Evolutionary conservation across 1,140 invertebrate species (phyloP).

Genomic region (Dendroctonus valens): DNA sequence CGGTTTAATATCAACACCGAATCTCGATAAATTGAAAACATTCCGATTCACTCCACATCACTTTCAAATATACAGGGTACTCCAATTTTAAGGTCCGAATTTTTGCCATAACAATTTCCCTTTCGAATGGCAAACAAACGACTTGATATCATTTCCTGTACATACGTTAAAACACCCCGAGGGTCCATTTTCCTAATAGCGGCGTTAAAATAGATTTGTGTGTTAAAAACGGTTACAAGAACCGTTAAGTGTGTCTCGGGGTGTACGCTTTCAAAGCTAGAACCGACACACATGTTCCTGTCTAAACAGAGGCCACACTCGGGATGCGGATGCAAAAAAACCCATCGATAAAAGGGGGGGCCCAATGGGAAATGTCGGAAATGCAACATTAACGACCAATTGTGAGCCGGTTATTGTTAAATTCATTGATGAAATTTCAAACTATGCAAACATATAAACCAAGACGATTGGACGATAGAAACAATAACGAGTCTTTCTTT

Average conservation of each 20-base stretch:
- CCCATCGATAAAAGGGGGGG: constrained; percentile 1
- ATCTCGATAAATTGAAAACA: too few species aligned
- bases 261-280: constrained; percentile 24
- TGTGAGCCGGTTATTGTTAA: background rate
- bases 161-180: too few species aligned
- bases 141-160: too few species aligned
- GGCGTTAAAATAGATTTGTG: constrained; percentile 20
- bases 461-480: background rate
- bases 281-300: constrained; percentile 26
- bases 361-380: constrained; percentile 8
- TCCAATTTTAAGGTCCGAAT: too few species aligned
- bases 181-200: background rate
- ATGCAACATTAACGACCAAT: constrained; percentile 3
- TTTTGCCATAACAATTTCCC: too few species aligned
- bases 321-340: constrained; percentile 29
- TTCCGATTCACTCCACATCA: too few species aligned
- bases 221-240: constrained; percentile 26
- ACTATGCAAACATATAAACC: background rate
- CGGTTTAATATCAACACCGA: too few species aligned
- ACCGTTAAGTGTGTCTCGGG: constrained; percentile 24
- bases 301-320: constrained; percentile 11
- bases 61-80: too few species aligned
- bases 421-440: constrained; percentile 6
- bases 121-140: too few species aligned
- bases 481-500: background rate